Evolutionary conservation across 2,797 vertebrate genomes (phyloP), one percentile per base, ranked within the genome.

Genomic region (Lophura swinhoii): DNA sequence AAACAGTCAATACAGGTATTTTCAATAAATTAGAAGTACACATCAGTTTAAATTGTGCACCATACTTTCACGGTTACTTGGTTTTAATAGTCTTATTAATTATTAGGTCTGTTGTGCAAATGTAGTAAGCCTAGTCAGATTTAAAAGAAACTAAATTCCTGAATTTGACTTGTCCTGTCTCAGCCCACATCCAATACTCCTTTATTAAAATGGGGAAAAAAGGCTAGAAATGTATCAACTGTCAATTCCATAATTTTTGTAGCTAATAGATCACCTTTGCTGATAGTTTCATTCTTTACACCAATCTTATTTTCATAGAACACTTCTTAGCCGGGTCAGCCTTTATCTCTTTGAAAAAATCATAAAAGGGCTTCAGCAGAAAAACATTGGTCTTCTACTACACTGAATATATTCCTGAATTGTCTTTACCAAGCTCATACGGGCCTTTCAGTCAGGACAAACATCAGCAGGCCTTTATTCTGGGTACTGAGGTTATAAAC

Each of bases 111-210:
- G 55, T n/a, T 69, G 37, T 5, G 10, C 46, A 86, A 44, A 71
- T 9, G 6, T 7, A 71, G 1, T 22, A 37, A 90, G 16, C 43
- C 39, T 66, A 37, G 15, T 46, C 1, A 0, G 14, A 59, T 44
- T 90, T 81, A 55, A 81, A 39, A 56, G 78, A 4, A 33, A 58
- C 17, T 7, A 20, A 88, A 49, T 43, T 74, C 87, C 13, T 67
- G 43, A 82, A 79, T 70, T 73, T 74, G 85, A 87, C 28, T 44
- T 85, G 64, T 46, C 64, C 74, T 69, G 39, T 82, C 37, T 90
- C 49, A 66, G 78, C 41, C 90, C 46, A 94, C 7, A 49, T 83
- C 35, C 8, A 14, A 39, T 80, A 85, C 41, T 92, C 60, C 56
- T 59, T 58, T 80, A 87, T 8, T 15, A 71, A 80, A 71, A 80